Conservation (phyloP, 2,113 vertebrate genomes). For the Desmodus rotundus region DNA sequence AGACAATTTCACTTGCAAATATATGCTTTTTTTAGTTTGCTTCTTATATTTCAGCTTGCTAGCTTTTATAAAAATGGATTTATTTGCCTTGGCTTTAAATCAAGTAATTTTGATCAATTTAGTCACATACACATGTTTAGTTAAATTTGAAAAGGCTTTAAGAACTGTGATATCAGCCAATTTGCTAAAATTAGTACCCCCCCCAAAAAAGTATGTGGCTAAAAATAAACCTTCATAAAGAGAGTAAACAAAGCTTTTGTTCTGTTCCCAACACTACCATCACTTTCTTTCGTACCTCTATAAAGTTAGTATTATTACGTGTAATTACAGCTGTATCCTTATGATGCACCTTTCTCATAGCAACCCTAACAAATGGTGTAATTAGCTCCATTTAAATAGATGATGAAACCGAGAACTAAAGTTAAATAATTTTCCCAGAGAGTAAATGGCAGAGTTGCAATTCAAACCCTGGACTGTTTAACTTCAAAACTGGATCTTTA, state of each 20-base stretch:
- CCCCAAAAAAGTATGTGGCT: neutral
- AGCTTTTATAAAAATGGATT: neutral
- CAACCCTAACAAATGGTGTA: neutral
- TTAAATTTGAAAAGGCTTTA: conserved; percentile 27
- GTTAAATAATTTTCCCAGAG: neutral
- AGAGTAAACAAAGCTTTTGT: neutral
- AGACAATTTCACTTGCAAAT: neutral
- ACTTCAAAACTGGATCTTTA: neutral
- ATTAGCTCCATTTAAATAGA: neutral
- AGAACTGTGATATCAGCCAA: neutral
- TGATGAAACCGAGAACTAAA: neutral
- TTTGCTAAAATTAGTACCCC: neutral
- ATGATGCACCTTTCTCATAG: neutral
- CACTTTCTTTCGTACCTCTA: neutral
- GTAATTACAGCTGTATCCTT: neutral
- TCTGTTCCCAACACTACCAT: neutral
- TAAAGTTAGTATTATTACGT: neutral
- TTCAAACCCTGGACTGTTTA: neutral
- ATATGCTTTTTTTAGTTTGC: neutral
- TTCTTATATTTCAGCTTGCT: neutral
- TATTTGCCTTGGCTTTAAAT: neutral
- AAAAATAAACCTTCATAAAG: conserved; percentile 13
- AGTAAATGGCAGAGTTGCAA: neutral
- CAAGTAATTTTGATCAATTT: neutral
- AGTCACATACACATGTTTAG: neutral